Base-by-base conservation (phyloP, 2,888 invertebrate genomes). In the Mythimna loreyi region DNA sequence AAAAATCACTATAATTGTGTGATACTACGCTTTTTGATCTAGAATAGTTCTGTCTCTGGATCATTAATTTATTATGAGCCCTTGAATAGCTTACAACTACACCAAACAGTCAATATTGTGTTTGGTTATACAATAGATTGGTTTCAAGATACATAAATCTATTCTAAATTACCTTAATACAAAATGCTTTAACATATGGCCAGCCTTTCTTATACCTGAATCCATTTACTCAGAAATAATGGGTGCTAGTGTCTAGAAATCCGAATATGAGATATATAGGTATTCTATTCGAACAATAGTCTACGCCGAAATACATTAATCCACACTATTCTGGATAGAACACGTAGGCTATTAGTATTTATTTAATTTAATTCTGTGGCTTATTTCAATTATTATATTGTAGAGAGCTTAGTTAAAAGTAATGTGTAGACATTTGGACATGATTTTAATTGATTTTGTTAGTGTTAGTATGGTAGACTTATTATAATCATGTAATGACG, bases 291-390 rank as follows among this genome's bases (percentile, higher is more conserved):
- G 45, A 63, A 57, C 53, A 67, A 67, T 67, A 55, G 23, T 67
- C 47, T 25, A 66, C 50, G 28, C 55, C 13, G 25, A 67, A 68
- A 70, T 72, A 60, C 36, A 55, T 50, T 76, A 67, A 72, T 78
- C 57, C 64, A 30, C 21, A 5, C n/a, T 23, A 53, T 53, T 61
- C 40, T 50, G 36, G 21, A 30, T 52, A n/a, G 21, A 59, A 73
- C 73, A 78, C 73, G 73, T 78, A 67, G 56, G 11, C 45, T 33
- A 45, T 58, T 60, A 45, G 19, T 66, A 72, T 72, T 65, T 50
- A 64, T 55, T 56, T 49, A 36, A 64, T 55, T 56, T 49, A 36
- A 28, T 36, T 45, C 16, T 30, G 40, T 33, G 16, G 3, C 23
- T 25, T 6, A 52, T 55, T 53, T 1, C 6, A 40, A 43, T 55